phyloP scores from a whole-genome alignment of 2,113 vertebrate genomes.

The Piaya cayana region DNA sequence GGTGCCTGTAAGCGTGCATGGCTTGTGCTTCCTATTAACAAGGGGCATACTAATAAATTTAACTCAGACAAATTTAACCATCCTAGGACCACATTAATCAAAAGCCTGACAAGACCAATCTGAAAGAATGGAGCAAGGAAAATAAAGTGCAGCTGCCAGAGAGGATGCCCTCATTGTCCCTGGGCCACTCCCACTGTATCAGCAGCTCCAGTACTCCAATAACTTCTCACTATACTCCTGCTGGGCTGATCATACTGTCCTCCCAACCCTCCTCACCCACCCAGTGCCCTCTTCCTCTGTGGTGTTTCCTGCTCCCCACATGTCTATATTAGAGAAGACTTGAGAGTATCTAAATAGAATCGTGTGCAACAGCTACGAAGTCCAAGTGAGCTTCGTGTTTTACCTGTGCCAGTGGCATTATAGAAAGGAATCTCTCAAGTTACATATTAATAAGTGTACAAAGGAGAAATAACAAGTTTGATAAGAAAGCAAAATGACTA shows the following conservation, averaged over 20 bases:
- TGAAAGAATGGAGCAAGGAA: slow-evolving; percentile 14
- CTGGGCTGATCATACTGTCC: not conserved
- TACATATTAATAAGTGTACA: not conserved
- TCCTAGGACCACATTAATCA: slow-evolving; percentile 17
- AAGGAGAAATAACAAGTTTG: not conserved
- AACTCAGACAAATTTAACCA: slow-evolving; percentile 17
- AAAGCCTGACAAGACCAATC: slow-evolving; percentile 25
- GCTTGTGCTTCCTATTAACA: slow-evolving; percentile 20
- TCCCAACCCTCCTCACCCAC: not conserved
- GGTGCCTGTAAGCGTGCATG: not conserved
- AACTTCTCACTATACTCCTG: not conserved
- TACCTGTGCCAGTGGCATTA: not conserved
- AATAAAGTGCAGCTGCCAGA: not conserved
- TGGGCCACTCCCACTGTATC: not conserved
- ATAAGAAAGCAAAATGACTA: not conserved
- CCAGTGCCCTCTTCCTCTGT: not conserved
- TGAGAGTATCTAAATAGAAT: not conserved
- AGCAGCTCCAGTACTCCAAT: not conserved
- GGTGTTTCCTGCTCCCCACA: not conserved
- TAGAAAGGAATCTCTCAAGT: not conserved
- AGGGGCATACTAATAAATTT: not conserved
- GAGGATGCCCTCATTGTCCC: not conserved
- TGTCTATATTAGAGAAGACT: not conserved
- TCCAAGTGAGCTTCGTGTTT: not conserved
- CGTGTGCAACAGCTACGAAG: rapidly evolving